A percentile compares a stretch with the other conserved stretches of the same genome.
Evolutionary conservation across 1,140 invertebrate genomes (phyloP).

Genomic region (Rhopalosiphum padi): DNA sequence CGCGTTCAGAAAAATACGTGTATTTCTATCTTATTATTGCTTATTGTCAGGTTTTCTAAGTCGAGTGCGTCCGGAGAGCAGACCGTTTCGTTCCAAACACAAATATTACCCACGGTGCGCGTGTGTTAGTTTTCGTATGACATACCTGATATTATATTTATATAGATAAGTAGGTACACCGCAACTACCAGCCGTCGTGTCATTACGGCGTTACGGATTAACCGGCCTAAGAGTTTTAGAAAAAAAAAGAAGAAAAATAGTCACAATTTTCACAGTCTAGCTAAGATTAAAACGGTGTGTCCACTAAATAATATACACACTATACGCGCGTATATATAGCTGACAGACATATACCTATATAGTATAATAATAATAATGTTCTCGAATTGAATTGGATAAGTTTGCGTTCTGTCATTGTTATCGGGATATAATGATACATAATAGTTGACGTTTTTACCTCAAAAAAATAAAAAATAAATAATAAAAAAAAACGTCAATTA

Average conservation of each 20-base stretch:
- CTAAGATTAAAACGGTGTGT: background rate
- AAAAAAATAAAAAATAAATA: background rate
- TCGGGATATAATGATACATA: background rate
- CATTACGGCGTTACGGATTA: background rate
- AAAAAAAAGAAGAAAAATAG: background rate
- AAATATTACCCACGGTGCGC: background rate
- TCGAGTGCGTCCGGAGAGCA: background rate
- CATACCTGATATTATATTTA: background rate
- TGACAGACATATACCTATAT: background rate
- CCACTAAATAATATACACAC: background rate
- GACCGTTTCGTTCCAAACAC: constrained; percentile 1
- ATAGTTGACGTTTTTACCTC: background rate
- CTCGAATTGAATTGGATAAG: background rate
- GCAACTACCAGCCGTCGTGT: background rate
- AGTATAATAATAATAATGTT: background rate
- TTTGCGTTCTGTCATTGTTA: background rate
- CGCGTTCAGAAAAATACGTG: background rate
- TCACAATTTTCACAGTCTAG: background rate
- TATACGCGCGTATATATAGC: background rate
- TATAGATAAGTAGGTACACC: background rate
- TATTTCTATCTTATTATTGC: background rate
- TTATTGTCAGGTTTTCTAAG: background rate
- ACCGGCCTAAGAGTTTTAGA: background rate
- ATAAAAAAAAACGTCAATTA: background rate
- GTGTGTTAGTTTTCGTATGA: background rate